These are phyloP conservation scores for Zaprionus nigranus DNA, from an alignment of 1,140 invertebrate species.

Conservation along the genomic window DNA sequence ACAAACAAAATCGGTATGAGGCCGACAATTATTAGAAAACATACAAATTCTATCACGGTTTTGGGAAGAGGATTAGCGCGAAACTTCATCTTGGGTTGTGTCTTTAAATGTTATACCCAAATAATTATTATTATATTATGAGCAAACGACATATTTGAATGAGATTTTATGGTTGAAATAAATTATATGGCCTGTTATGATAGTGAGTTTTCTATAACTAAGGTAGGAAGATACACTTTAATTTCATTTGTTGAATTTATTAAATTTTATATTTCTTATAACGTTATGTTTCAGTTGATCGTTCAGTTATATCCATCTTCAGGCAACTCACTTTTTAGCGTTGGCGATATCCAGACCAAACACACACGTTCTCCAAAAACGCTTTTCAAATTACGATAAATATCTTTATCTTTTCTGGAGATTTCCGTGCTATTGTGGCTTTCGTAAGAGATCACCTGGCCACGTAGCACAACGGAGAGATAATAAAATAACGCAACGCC, in stretches of 20 bases:
- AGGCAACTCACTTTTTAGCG: constrained; percentile 1
- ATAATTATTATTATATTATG: too few species aligned
- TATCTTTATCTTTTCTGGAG: constrained; percentile 88
- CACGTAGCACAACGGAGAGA: constrained; percentile 75
- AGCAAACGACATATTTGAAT: neutral
- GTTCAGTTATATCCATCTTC: constrained; percentile 18
- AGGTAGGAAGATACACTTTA: too few species aligned
- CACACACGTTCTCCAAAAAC: constrained; percentile 92
- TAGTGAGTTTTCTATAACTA: too few species aligned
- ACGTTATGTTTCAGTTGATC: neutral
- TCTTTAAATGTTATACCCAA: too few species aligned
- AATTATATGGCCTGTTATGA: neutral
- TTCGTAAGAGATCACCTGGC: constrained; percentile 85
- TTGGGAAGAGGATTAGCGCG: constrained; percentile 59
- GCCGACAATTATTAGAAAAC: constrained; percentile 44
- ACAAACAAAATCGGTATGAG: constrained; percentile 60
- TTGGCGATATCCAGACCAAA: constrained; percentile 85
- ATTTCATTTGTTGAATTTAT: too few species aligned
- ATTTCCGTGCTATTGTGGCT: constrained; percentile 6
- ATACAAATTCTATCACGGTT: constrained; percentile 41
- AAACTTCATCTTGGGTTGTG: constrained; percentile 37
- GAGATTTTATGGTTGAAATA: neutral
- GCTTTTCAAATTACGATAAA: constrained; percentile 88
- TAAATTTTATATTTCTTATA: too few species aligned
- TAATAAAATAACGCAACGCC: constrained; percentile 84